Conservation (phyloP, 1,140 invertebrate genomes). For the Drosophila arawakana region DNA sequence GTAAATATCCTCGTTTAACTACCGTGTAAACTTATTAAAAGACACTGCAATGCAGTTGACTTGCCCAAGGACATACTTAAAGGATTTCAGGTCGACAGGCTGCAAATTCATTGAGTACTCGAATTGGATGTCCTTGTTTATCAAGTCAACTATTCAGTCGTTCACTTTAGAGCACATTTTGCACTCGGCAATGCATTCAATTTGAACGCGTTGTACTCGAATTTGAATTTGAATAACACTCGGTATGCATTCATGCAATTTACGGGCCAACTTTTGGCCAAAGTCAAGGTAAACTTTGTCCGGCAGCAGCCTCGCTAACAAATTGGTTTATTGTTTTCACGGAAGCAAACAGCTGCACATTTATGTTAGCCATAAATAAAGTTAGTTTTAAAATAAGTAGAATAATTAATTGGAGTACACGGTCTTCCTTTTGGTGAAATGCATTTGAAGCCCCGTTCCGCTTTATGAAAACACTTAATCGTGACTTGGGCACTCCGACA, state of each 20-base stretch:
- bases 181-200: conserved; percentile 51
- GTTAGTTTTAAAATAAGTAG: neutral
- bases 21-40: neutral
- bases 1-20: neutral
- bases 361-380: neutral
- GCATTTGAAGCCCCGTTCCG: neutral
- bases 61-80: conserved; percentile 29
- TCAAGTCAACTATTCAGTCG: conserved; percentile 58
- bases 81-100: neutral
- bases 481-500: neutral
- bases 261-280: conserved; percentile 33
- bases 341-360: neutral
- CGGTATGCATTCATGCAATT: conserved; percentile 53
- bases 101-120: conserved; percentile 21
- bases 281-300: conserved; percentile 48
- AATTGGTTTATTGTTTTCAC: conserved; percentile 25
- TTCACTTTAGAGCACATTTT: conserved; percentile 50
- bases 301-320: neutral
- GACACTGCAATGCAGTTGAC: conserved; percentile 4
- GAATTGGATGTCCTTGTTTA: conserved; percentile 44
- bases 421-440: neutral
- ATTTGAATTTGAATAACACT: conserved; percentile 61
- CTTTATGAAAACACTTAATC: conserved; percentile 8
- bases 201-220: conserved; percentile 34
- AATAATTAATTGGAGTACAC: neutral